These are phyloP conservation scores for Leptestheria dahalacensis DNA, from an alignment of 1,140 invertebrate species.

Conservation along the genomic window DNA sequence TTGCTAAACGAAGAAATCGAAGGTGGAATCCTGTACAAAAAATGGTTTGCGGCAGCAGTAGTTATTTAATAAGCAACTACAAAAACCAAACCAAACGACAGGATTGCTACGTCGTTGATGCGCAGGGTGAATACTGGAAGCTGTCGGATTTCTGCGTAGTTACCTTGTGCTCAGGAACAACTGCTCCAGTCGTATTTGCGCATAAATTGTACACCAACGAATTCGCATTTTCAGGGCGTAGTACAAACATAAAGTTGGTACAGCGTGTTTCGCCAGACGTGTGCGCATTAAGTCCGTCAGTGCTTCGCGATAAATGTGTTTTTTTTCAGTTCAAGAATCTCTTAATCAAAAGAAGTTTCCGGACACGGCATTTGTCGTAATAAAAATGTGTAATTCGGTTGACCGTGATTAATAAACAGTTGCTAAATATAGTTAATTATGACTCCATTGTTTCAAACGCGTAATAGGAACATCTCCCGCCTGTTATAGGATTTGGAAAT, in stretches of 20 bases:
- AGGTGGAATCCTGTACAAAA: not conserved
- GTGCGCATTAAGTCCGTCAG: not conserved
- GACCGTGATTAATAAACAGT: not conserved
- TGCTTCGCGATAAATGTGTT: not conserved
- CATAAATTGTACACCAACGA: not conserved
- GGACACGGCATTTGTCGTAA: not conserved
- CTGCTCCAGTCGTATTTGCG: not conserved
- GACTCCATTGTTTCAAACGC: not conserved
- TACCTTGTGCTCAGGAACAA: not conserved
- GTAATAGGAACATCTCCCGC: not conserved
- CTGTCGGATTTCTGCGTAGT: not conserved
- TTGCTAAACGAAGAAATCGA: not conserved
- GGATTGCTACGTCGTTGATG: not conserved
- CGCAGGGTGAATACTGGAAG: not conserved
- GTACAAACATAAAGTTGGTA: not conserved
- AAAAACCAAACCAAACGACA: not conserved
- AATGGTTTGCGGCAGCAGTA: not conserved
- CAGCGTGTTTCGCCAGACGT: not conserved
- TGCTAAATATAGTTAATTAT: not conserved
- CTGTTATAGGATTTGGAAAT: not conserved
- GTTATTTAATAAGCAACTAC: not conserved
- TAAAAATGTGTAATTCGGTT: not conserved
- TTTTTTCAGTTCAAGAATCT: not conserved
- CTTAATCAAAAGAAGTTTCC: not conserved
- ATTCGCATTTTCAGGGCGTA: not conserved